Base-by-base conservation (phyloP, 64 coral and sea anemone genomes). In the Pachyseris speciosa region DNA sequence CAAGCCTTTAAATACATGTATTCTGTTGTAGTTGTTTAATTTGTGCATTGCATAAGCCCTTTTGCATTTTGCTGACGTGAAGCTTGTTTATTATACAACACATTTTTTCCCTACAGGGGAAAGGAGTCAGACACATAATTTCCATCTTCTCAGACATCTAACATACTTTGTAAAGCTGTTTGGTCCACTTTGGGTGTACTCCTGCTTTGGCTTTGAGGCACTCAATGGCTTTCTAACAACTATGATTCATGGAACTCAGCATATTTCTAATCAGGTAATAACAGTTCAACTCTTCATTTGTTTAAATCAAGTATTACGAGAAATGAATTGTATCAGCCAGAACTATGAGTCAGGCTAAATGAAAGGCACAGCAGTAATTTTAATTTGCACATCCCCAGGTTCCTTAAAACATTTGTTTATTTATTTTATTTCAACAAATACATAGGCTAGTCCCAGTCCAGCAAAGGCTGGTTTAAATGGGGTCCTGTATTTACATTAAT, bases 121-220 rank as follows among this genome's bases (percentile, higher is more conserved):
- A 37, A 43, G 22, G 37, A 65, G 53, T 33, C 87, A 78, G 20
- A 89, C 87, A 25, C 87, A 89, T 51, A 78, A 89, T 28, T 0
- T 49, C 20, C 87, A 89, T 30, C 69, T 89, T 31, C 87, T 89
- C n/a, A 36, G 87, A n/a, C 87, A 89, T 76, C 87, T 89, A 27
- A 74, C 57, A 24, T 78, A 78, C 20, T 78, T 78, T 78, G 87
- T 89, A 15, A 3, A 20, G 16, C 24, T 78, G 26, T 78, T 89
- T 78, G 87, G 52, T 66, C 87, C 87, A 8, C 72, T 89, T 63
- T 89, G 73, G 87, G 87, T 78, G 22, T 89, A 89, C 37, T 89
- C 87, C 19, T 89, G 87, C 73, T 89, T 89, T 78, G 72, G 87
- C 32, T 89, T 89, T 51, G 87, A 89, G 19, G 87, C 87, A 12